phyloP scores from a whole-genome alignment of 2,113 vertebrate species.

The Corapipo altera region DNA sequence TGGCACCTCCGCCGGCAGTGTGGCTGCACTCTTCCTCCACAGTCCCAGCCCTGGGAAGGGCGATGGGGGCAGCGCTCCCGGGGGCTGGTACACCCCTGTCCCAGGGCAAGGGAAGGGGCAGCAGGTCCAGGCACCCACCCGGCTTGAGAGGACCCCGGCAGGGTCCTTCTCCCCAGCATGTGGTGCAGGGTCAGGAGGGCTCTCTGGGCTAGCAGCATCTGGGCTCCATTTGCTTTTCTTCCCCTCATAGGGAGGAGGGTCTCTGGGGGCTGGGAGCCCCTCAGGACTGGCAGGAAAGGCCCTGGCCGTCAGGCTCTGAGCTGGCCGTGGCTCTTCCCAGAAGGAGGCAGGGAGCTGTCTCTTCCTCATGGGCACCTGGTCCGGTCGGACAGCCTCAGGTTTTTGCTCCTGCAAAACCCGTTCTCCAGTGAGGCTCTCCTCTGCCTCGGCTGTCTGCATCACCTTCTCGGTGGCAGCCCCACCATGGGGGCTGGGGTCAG shows the following conservation, averaged over 20 bases:
- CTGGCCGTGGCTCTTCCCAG: slow-evolving; percentile 91
- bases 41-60: slow-evolving; percentile 73
- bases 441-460: not conserved
- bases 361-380: slow-evolving; percentile 95
- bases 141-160: slow-evolving; percentile 70
- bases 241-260: slow-evolving; percentile 53
- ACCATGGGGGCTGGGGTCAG: not conserved
- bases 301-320: slow-evolving; percentile 48
- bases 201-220: slow-evolving; percentile 38
- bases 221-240: slow-evolving; percentile 77
- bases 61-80: slow-evolving; percentile 74
- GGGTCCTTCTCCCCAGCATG: slow-evolving; percentile 73
- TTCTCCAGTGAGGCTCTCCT: slow-evolving; percentile 40
- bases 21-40: slow-evolving; percentile 76
- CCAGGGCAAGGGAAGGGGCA: slow-evolving; percentile 89
- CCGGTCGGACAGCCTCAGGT: slow-evolving; percentile 54
- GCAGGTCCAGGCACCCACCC: slow-evolving; percentile 81
- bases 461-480: slow-evolving; percentile 54
- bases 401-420: slow-evolving; percentile 52
- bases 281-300: slow-evolving; percentile 56
- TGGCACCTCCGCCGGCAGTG: slow-evolving; percentile 64
- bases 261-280: slow-evolving; percentile 44
- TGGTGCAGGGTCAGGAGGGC: not conserved
- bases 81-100: slow-evolving; percentile 82
- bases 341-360: slow-evolving; percentile 95